These are phyloP conservation scores for Ibycter americanus DNA, from an alignment of 2,797 vertebrate genomes.

Conservation along the genomic window DNA sequence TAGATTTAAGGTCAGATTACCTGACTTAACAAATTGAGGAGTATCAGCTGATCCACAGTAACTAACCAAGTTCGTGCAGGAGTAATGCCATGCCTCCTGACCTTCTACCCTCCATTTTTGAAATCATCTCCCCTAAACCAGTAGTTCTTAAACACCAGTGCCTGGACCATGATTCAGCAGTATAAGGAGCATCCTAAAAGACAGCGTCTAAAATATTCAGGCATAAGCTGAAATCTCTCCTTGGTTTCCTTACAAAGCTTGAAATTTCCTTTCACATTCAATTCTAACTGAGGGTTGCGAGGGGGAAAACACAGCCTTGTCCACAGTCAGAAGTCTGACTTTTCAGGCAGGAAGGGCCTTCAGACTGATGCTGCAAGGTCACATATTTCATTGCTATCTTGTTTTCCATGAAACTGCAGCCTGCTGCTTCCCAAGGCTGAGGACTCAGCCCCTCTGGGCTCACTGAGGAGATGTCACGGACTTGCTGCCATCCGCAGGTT, in stretches of 20 bases:
- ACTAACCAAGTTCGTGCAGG: neutral
- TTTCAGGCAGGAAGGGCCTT: neutral
- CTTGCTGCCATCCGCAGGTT: neutral
- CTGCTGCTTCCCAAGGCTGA: neutral
- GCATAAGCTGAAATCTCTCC: neutral
- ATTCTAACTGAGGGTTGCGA: neutral
- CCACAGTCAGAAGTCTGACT: neutral
- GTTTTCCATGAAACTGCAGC: neutral
- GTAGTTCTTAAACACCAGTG: neutral
- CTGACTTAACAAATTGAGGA: neutral
- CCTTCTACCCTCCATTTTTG: neutral
- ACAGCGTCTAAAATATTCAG: neutral
- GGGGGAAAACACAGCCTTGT: neutral
- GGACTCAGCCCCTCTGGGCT: neutral
- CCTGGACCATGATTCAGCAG: neutral
- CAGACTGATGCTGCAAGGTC: neutral
- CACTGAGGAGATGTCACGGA: neutral
- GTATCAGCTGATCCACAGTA: neutral
- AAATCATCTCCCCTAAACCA: neutral
- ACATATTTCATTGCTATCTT: neutral
- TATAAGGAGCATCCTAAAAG: neutral
- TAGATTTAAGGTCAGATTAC: constrained; percentile 8
- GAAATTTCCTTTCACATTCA: neutral
- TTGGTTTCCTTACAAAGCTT: neutral
- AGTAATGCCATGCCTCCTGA: neutral